A percentile compares a stretch with the other conserved stretches of the same genome.
Conservation (phyloP, 2,888 invertebrate genomes). For the Coronaproctus castanopsis region DNA sequence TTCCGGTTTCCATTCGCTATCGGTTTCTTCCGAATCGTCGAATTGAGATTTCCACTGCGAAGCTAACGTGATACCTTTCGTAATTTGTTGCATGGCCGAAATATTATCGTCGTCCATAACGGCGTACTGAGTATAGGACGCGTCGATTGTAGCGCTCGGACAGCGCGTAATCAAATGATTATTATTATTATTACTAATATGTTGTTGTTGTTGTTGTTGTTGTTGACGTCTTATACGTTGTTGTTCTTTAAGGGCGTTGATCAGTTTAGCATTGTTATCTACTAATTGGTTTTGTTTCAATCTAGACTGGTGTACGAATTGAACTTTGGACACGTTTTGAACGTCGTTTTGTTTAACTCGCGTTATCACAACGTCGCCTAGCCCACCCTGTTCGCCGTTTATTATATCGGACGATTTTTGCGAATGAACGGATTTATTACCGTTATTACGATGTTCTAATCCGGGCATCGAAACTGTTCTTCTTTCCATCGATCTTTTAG, state of each 20-base stretch:
- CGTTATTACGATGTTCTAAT: constrained; percentile 20
- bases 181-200: not conserved
- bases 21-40: constrained; percentile 85
- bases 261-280: not conserved
- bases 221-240: constrained; percentile 9
- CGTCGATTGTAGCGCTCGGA: constrained; percentile 36
- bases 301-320: not conserved
- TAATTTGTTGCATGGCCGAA: constrained; percentile 70
- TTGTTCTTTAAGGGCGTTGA: not conserved
- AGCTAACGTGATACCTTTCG: constrained; percentile 68
- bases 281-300: not conserved
- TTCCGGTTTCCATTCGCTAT: constrained; percentile 84
- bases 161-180: constrained; percentile 4
- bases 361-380: not conserved
- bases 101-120: constrained; percentile 85
- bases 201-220: too few species aligned
- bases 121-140: constrained; percentile 73
- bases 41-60: constrained; percentile 93
- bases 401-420: not conserved
- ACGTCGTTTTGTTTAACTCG: not conserved
- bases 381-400: not conserved
- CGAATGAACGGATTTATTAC: not conserved
- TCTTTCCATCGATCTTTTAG: constrained; percentile 27
- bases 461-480: constrained; percentile 31
- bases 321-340: not conserved